A percentile compares a stretch with the other conserved stretches of the same genome.
phyloP scores from a whole-genome alignment of 2,888 invertebrate genomes.

The Drosophila testacea region DNA sequence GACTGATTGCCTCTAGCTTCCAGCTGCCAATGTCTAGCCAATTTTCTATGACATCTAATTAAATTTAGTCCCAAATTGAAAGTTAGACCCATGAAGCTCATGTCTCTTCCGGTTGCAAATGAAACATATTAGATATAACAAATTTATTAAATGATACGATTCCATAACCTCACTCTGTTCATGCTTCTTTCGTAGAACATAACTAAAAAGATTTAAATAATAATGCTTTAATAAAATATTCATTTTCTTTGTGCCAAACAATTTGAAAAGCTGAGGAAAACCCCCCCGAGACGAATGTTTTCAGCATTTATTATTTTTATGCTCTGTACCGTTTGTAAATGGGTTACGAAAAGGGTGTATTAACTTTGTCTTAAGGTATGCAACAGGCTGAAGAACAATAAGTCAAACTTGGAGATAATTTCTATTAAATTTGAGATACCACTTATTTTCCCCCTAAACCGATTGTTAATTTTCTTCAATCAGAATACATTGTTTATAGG shows the following conservation, averaged over 20 bases:
- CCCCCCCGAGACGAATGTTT: constrained; percentile 2
- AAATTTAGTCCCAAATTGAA: constrained; percentile 35
- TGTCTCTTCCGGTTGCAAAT: not conserved
- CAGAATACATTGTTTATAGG: not conserved
- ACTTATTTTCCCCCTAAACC: no score
- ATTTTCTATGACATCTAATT: constrained; percentile 40
- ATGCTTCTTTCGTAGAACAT: not conserved
- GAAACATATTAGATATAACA: not conserved
- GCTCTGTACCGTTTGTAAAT: not conserved
- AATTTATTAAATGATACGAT: not conserved
- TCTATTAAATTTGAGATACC: not conserved
- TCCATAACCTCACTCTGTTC: not conserved
- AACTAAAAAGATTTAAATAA: not conserved
- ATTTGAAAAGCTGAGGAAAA: constrained; percentile 2
- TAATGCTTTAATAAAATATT: constrained; percentile 16
- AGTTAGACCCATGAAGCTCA: not conserved
- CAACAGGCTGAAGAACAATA: not conserved
- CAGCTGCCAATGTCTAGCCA: constrained; percentile 36
- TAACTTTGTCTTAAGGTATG: no score
- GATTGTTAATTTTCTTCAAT: no score
- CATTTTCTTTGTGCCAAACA: constrained; percentile 4
- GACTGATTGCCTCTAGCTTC: constrained; percentile 6
- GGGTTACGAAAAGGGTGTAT: no score
- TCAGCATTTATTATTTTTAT: constrained; percentile 15
- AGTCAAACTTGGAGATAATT: not conserved